Evolutionary conservation across 2,113 vertebrate species (phyloP).

Genomic region (Lepisosteus osseus): DNA sequence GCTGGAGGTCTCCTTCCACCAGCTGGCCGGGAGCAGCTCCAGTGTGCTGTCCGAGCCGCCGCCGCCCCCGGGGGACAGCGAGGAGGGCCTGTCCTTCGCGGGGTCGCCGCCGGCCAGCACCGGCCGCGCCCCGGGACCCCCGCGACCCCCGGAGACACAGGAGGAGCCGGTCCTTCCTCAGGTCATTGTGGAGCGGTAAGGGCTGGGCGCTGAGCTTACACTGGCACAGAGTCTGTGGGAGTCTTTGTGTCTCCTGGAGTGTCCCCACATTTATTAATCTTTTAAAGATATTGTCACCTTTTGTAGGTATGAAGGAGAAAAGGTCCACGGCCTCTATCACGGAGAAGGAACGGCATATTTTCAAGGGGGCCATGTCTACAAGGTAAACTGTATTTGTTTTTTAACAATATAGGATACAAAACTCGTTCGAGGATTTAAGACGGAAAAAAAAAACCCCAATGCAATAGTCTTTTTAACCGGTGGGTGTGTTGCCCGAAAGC

Average conservation of each 20-base stretch:
- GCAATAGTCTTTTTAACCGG: background rate
- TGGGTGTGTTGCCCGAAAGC: too few relatives aligned
- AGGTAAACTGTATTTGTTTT: conserved; percentile 44
- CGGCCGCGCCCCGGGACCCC: rapidly evolving
- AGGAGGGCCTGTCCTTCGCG: background rate
- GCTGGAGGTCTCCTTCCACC: background rate
- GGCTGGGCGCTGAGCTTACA: too few relatives aligned
- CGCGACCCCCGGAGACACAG: background rate
- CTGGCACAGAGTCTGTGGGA: too few relatives aligned
- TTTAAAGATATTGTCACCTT: background rate
- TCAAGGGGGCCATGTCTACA: conserved; percentile 74
- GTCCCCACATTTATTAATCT: too few relatives aligned
- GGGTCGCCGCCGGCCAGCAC: background rate
- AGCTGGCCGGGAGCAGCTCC: background rate
- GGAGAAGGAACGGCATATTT: conserved; percentile 77
- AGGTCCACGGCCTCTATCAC: conserved; percentile 57
- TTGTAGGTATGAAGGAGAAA: conserved; percentile 78
- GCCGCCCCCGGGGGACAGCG: background rate
- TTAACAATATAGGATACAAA: too few relatives aligned
- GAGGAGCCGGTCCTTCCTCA: conserved; percentile 51
- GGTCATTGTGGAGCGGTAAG: conserved; percentile 69
- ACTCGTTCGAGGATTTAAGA: too few relatives aligned
- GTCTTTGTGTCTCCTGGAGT: too few relatives aligned
- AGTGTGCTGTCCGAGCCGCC: background rate
- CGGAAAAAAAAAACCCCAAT: background rate